Evolutionary conservation across 2,888 invertebrate species (phyloP).

Genomic region (Zonitis immaculata): DNA sequence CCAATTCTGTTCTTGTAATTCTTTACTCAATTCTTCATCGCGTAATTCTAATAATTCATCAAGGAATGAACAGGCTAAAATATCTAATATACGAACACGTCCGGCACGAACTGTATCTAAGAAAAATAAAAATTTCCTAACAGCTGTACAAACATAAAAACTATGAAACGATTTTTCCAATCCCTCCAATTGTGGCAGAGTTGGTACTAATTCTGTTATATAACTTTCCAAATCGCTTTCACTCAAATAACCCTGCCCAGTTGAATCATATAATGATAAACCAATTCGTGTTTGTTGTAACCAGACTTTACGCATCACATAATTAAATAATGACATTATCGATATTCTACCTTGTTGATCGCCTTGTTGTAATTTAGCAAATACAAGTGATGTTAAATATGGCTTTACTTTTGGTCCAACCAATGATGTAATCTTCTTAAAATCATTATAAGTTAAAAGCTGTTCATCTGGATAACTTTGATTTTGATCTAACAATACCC

Average conservation of each 20-base stretch:
- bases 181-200: slow-evolving; percentile 83
- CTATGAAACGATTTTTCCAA: slow-evolving; percentile 90
- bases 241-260: slow-evolving; percentile 64
- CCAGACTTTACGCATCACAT: slow-evolving; percentile 94
- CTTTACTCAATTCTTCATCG: slow-evolving; percentile 57
- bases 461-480: slow-evolving; percentile 77
- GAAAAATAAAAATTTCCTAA: slow-evolving; percentile 94
- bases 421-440: slow-evolving; percentile 69
- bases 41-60: slow-evolving; percentile 79
- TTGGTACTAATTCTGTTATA: slow-evolving; percentile 88
- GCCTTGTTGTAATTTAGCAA: slow-evolving; percentile 80
- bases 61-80: slow-evolving; percentile 85
- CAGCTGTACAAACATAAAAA: slow-evolving; percentile 95
- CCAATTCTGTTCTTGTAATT: slow-evolving; percentile 88
- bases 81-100: slow-evolving; percentile 84
- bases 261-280: slow-evolving; percentile 85
- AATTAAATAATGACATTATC: slow-evolving; percentile 88
- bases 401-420: slow-evolving; percentile 57
- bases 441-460: slow-evolving; percentile 80
- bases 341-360: slow-evolving; percentile 84
- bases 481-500: slow-evolving; percentile 77
- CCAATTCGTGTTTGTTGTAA: slow-evolving; percentile 91
- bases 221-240: slow-evolving; percentile 89
- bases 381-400: slow-evolving; percentile 82
- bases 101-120: slow-evolving; percentile 86